Percentiles rank a stretch among this genome's conserved stretches.
Evolutionary conservation across 2,113 vertebrate species (phyloP).

Genomic region (Terrapene triunguis): DNA sequence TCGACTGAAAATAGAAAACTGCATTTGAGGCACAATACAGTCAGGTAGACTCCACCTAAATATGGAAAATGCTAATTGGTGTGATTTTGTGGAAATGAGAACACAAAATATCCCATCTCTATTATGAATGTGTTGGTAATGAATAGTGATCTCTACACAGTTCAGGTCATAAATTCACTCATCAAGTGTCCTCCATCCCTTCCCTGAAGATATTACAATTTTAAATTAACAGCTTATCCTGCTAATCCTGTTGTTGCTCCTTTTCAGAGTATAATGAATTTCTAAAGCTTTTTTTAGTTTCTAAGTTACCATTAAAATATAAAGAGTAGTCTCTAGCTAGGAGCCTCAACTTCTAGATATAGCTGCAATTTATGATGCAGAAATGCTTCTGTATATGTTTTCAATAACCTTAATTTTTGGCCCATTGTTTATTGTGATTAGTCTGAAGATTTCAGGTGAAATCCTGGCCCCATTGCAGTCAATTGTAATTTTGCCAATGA

Average conservation of each 20-base stretch:
- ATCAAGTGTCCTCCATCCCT: constrained; percentile 54
- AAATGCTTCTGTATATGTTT: neutral
- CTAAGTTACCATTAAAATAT: no score
- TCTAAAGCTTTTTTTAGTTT: neutral
- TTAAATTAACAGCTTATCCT: constrained; percentile 47
- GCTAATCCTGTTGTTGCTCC: neutral
- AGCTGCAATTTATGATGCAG: neutral
- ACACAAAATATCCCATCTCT: constrained; percentile 59
- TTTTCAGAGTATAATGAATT: neutral
- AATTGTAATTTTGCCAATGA: neutral
- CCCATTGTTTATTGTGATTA: neutral
- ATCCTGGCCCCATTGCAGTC: neutral
- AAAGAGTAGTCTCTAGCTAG: neutral
- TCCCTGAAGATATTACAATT: constrained; percentile 55
- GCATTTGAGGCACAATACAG: neutral
- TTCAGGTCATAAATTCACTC: constrained; percentile 50
- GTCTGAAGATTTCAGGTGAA: neutral
- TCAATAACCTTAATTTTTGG: neutral
- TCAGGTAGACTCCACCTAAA: neutral
- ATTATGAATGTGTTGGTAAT: constrained; percentile 57
- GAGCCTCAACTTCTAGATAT: neutral
- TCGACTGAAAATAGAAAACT: neutral
- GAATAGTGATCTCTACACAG: constrained; percentile 45
- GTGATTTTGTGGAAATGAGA: constrained; percentile 48
- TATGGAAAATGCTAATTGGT: neutral